Evolutionary conservation across 2,113 vertebrate genomes (phyloP).

Genomic region (Aspiorhynchus laticeps): DNA sequence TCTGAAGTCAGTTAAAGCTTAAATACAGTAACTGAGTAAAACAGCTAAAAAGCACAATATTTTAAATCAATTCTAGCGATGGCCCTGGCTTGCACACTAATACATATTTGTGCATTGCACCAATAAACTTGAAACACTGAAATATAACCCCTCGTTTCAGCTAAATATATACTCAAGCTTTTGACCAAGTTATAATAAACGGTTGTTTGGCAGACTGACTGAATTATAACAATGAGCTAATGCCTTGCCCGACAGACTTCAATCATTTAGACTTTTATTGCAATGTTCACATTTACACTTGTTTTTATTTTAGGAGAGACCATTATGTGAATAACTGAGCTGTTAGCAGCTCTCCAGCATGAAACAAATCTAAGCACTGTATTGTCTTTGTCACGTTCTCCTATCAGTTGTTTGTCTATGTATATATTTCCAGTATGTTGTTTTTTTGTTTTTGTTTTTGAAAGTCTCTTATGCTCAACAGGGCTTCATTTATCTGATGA

Average conservation of each 20-base stretch:
- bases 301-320: background rate
- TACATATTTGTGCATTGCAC: background rate
- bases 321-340: background rate
- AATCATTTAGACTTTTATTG: background rate
- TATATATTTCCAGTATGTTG: background rate
- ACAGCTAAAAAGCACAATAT: background rate
- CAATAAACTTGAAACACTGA: background rate
- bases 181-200: background rate
- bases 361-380: background rate
- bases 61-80: background rate
- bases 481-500: background rate
- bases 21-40: background rate
- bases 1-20: background rate
- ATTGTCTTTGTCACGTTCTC: background rate
- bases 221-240: conserved; percentile 5
- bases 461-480: background rate
- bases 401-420: background rate
- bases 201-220: background rate
- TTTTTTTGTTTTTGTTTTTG: background rate
- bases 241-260: background rate
- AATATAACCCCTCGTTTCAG: background rate
- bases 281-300: conserved; percentile 7
- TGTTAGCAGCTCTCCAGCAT: background rate
- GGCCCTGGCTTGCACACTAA: background rate
- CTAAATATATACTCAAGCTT: background rate